phyloP scores from a whole-genome alignment of 2,113 vertebrate genomes.

The Hyperoodon ampullatus region DNA sequence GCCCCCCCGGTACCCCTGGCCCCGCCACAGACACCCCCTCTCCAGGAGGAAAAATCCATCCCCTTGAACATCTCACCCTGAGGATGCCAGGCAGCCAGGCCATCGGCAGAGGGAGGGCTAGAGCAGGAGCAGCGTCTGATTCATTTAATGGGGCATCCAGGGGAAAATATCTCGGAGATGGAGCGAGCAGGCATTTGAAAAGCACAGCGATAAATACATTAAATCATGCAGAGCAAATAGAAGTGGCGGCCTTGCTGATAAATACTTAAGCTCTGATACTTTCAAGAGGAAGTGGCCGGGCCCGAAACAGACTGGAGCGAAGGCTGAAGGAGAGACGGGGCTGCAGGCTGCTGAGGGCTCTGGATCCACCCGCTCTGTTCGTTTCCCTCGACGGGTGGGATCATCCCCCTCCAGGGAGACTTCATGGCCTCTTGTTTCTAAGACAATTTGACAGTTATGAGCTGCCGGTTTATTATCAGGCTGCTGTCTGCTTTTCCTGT shows the following conservation, averaged over 20 bases:
- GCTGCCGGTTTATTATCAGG: conserved; percentile 54
- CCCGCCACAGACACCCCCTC: background rate
- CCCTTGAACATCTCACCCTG: background rate
- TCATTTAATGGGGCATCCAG: background rate
- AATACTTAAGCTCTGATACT: background rate
- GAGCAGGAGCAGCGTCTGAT: background rate
- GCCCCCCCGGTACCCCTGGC: background rate
- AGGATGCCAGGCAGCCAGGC: background rate
- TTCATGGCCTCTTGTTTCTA: conserved; percentile 45
- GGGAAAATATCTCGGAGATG: background rate
- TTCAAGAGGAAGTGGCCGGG: background rate
- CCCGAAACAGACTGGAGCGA: background rate
- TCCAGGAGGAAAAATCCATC: background rate
- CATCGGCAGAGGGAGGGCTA: rapidly evolving
- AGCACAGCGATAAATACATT: background rate
- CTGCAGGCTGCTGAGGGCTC: background rate
- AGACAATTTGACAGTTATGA: conserved; percentile 57
- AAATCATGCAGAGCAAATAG: background rate
- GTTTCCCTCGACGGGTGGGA: background rate
- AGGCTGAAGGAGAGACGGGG: rapidly evolving
- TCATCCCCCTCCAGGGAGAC: conserved; percentile 33
- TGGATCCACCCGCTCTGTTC: rapidly evolving
- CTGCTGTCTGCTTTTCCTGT: conserved; percentile 12
- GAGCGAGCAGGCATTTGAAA: background rate
- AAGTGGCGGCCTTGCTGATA: background rate